phyloP scores from a whole-genome alignment of 1,140 invertebrate species.

The Drosophila repletoides region DNA sequence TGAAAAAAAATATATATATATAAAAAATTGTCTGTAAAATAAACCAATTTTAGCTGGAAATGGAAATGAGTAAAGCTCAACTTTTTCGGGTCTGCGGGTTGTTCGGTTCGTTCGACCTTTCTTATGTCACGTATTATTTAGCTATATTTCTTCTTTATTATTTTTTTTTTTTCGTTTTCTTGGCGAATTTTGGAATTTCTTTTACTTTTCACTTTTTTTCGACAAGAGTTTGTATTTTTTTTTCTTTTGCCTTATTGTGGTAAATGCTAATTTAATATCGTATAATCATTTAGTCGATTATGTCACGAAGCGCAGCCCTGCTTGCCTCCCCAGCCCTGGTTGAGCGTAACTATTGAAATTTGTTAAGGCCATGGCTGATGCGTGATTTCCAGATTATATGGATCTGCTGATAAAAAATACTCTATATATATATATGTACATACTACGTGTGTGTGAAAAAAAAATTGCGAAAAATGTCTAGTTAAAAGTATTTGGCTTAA shows the following conservation, averaged over 20 bases:
- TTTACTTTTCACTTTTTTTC: constrained; percentile 61
- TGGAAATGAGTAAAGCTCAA: constrained; percentile 33
- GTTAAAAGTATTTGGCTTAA: neutral
- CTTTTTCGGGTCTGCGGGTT: constrained; percentile 14
- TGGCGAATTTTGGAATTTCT: constrained; percentile 41
- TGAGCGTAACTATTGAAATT: constrained; percentile 16
- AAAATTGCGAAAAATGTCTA: neutral
- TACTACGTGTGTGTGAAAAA: neutral
- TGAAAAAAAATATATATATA: constrained; percentile 12
- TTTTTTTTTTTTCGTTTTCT: constrained; percentile 2
- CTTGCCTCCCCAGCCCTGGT: neutral
- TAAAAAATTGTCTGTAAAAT: neutral
- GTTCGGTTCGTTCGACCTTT: constrained; percentile 49
- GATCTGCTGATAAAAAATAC: neutral
- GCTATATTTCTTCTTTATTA: neutral
- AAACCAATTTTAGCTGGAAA: constrained; percentile 27
- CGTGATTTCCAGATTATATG: constrained; percentile 36
- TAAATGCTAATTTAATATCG: constrained; percentile 43
- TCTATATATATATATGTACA: neutral
- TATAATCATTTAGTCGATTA: constrained; percentile 37
- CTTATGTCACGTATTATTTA: constrained; percentile 64
- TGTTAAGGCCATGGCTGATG: constrained; percentile 28
- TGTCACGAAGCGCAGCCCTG: constrained; percentile 47
- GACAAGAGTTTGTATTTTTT: constrained; percentile 13
- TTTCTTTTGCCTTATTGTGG: neutral